Base-by-base conservation (phyloP, 2,888 invertebrate species). In the Acholoe squamosa region DNA sequence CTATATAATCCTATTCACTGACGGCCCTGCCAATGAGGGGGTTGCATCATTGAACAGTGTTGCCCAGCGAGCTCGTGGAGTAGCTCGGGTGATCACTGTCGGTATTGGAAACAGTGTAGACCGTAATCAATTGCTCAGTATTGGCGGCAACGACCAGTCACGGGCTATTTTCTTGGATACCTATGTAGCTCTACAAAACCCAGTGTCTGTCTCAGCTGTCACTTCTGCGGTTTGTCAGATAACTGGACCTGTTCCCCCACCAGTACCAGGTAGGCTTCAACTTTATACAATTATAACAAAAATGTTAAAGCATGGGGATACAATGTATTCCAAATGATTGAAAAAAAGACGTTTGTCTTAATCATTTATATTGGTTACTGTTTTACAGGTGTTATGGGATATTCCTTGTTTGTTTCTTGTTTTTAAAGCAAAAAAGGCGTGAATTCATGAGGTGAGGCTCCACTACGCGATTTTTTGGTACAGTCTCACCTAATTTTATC, bases 201-300 rank as follows among this genome's bases (percentile, higher is more conserved):
- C 71, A n/a, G 80, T 19, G 12, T 43, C 80, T 12, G 14, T 34
- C 16, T 33, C 14, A 7, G 7, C 80, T 16, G 34, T 80, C 12
- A 43, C n/a, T 33, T 16, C 34, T 22, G 80, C 80, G 0, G 34
- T 43, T 16, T 80, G 19, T 34, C 22, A 33, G 43, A 19, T 19
- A 19, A 33, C 34, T 33, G 34, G 14, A 19, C 76, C 76, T 7
- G 76, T 7, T 5, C 76, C 76, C 10, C 16, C 76, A 28, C 76
- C 76, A 76, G 31, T 31, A 28, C 76, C 76, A 76, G 76, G 76
- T 76, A 16, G 25, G 76, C 76, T 16, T 31, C n/a, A n/a, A n/a
- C n/a, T n/a, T n/a, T n/a, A n/a, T n/a, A n/a, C n/a, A n/a, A n/a
- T n/a, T n/a, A n/a, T n/a, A n/a, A n/a, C n/a, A n/a, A n/a, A n/a